A percentile compares a stretch with the other conserved stretches of the same genome.
Evolutionary conservation across 2,888 invertebrate species (phyloP).

Genomic region (Drosophila conformis): DNA sequence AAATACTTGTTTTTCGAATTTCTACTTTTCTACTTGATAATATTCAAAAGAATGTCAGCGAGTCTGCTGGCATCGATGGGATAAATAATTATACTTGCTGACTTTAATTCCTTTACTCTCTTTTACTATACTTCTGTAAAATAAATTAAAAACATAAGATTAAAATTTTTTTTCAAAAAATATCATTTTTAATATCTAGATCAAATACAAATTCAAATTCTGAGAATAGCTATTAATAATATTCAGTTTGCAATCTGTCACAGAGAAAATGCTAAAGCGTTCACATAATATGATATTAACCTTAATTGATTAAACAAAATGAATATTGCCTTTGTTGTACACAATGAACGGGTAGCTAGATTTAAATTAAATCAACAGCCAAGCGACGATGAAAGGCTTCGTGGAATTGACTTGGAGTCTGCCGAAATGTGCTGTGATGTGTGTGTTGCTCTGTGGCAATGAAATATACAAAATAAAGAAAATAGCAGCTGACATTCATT

Average conservation of each 20-base stretch:
- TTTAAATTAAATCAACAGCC: conserved; percentile 65
- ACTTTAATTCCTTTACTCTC: neutral
- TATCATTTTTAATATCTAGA: neutral
- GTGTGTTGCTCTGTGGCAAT: conserved; percentile 17
- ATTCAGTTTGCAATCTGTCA: neutral
- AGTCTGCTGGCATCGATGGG: neutral
- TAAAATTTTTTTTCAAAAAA: neutral
- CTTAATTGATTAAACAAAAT: neutral
- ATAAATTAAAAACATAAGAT: neutral
- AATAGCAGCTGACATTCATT: conserved; percentile 64
- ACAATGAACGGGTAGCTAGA: neutral
- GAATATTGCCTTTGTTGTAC: neutral
- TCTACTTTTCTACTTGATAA: neutral
- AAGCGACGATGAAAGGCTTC: conserved; percentile 35
- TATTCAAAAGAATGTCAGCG: neutral
- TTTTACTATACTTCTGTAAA: neutral
- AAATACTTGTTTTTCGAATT: neutral
- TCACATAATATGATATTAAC: neutral
- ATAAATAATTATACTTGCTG: neutral
- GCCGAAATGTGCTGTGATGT: conserved; percentile 12
- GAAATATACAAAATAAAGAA: conserved; percentile 58
- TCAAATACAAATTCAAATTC: neutral
- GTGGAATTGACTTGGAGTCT: conserved; percentile 21
- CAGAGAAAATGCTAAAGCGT: neutral
- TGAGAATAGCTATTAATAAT: neutral